A percentile compares a stretch with the other conserved stretches of the same genome.
These are phyloP conservation scores for Mechanitis mazaeus DNA, from an alignment of 2,888 invertebrate genomes.

Conservation along the genomic window DNA sequence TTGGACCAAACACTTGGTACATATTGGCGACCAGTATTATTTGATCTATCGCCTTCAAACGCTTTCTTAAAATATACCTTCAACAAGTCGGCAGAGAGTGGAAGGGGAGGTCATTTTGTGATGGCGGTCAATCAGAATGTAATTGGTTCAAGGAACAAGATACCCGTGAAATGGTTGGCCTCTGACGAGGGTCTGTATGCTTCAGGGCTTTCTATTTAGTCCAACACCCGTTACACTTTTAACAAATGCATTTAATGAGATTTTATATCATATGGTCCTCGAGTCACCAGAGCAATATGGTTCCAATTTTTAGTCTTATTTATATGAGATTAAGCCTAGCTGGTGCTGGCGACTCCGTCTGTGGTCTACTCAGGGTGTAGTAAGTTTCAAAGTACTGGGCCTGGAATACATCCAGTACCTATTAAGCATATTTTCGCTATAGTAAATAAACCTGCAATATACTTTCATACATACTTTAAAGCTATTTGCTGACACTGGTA, in stretches of 20 bases:
- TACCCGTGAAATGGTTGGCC: conserved; percentile 72
- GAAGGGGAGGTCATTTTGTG: conserved; percentile 41
- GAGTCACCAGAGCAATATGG: too few species aligned
- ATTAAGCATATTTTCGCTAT: too few species aligned
- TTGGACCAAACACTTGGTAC: conserved; percentile 61
- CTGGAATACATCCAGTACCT: too few species aligned
- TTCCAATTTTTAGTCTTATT: too few species aligned
- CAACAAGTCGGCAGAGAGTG: conserved; percentile 19
- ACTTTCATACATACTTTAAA: too few species aligned
- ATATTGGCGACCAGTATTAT: conserved; percentile 37
- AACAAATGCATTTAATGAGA: conserved; percentile 16
- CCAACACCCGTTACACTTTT: conserved; percentile 37
- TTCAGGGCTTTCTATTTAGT: conserved; percentile 53
- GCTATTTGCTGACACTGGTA: too few species aligned
- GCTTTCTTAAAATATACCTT: conserved; percentile 21
- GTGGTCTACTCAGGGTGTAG: too few species aligned
- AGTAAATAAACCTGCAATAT: too few species aligned
- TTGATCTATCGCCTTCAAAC: conserved; percentile 37
- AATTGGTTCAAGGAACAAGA: conserved; percentile 68
- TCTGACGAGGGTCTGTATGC: conserved; percentile 64
- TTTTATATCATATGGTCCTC: background rate
- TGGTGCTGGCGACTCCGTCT: too few species aligned
- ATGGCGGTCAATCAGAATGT: conserved; percentile 64
- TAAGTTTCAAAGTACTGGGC: too few species aligned
- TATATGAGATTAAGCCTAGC: too few species aligned